These are phyloP conservation scores for Musca vetustissima DNA, from an alignment of 1,140 invertebrate genomes.

Conservation along the genomic window DNA sequence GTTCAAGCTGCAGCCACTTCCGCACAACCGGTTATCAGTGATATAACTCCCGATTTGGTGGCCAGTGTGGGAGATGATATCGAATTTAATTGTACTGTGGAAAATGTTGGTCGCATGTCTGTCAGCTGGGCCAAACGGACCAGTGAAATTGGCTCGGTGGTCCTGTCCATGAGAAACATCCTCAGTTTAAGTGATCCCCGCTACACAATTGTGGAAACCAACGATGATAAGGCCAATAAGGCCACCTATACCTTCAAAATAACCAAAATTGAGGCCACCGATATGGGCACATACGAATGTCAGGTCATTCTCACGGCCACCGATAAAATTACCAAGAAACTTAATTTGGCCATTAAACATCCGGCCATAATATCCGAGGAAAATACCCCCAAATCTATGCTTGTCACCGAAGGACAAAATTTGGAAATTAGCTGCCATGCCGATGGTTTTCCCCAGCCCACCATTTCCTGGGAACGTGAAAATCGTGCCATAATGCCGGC, in stretches of 20 bases:
- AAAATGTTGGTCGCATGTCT: conserved; percentile 72
- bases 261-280: conserved; percentile 76
- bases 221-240: conserved; percentile 62
- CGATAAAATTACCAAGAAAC: conserved; percentile 70
- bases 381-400: conserved; percentile 68
- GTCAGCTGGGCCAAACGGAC: conserved; percentile 71
- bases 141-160: conserved; percentile 43
- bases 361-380: conserved; percentile 81
- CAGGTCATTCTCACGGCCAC: conserved; percentile 71
- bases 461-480: conserved; percentile 78
- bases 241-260: conserved; percentile 72
- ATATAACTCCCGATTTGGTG: conserved; percentile 77
- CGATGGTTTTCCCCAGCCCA: conserved; percentile 69
- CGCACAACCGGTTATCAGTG: conserved; percentile 70
- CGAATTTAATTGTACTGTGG: conserved; percentile 76
- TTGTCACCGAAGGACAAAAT: conserved; percentile 70
- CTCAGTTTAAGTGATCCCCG: conserved; percentile 74
- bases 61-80: conserved; percentile 77
- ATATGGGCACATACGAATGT: conserved; percentile 77
- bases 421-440: conserved; percentile 76
- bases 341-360: conserved; percentile 71
- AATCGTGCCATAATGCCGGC: conserved; percentile 81
- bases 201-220: conserved; percentile 65
- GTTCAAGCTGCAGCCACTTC: not conserved
- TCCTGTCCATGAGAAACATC: conserved; percentile 67